These are phyloP conservation scores for Chloroclystis v-ata DNA, from an alignment of 2,888 invertebrate species.

Conservation along the genomic window DNA sequence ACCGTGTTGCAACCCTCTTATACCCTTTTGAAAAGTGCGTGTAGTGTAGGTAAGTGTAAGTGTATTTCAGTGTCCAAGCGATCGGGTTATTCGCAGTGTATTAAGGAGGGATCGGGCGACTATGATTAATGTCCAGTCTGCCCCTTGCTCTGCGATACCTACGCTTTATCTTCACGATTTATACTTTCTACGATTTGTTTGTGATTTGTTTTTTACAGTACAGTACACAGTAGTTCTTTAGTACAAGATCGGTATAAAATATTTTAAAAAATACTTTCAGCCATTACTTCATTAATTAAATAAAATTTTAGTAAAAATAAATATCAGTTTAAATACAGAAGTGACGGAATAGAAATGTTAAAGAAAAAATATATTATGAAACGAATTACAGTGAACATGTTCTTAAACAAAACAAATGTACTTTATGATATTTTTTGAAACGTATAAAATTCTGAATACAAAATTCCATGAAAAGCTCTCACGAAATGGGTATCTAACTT, in stretches of 20 bases:
- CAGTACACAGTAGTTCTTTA: neutral
- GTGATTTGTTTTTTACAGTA: neutral
- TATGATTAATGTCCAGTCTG: conserved; percentile 57
- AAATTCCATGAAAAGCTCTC: conserved; percentile 11
- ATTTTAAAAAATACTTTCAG: too few species aligned
- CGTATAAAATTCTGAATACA: neutral
- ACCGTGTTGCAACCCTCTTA: conserved; percentile 5
- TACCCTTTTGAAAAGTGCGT: conserved; percentile 20
- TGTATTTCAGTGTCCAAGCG: conserved; percentile 55
- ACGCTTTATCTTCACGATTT: conserved; percentile 32
- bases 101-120: conserved; percentile 63
- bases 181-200: conserved; percentile 16
- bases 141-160: conserved; percentile 40
- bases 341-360: too few species aligned
- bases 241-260: too few species aligned
- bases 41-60: conserved; percentile 39
- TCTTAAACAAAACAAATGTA: neutral
- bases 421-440: neutral
- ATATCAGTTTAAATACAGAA: too few species aligned
- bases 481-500: conserved; percentile 30
- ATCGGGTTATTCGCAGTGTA: conserved; percentile 67
- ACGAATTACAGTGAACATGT: too few species aligned
- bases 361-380: too few species aligned
- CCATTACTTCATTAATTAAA: too few species aligned
- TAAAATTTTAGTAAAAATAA: too few species aligned